Evolutionary conservation across 2,113 vertebrate genomes (phyloP), one percentile per base, ranked within the genome.

Genomic region (Cyprinodon brontotheroides): DNA sequence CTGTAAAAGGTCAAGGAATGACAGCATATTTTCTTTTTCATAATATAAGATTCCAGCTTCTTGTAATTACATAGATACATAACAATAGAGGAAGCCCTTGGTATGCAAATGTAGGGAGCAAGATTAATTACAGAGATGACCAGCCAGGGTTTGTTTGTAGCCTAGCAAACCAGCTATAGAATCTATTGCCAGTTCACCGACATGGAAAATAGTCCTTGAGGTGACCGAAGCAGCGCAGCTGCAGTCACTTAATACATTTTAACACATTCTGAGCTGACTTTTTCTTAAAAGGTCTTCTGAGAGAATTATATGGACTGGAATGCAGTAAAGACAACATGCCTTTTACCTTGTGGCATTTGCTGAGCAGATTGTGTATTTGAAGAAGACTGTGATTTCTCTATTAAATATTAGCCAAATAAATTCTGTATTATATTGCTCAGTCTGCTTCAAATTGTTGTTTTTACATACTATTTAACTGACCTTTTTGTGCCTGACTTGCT

Each of bases 51-150:
- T 57, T 57, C 50, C 50, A 57, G 50, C 50, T 57, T n/a, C 17
- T 57, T 57, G 14, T 57, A 57, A 57, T 57, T 57, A 57, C 50
- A 57, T n/a, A 20, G 50, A 57, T 7, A 57, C 50, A 57, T 57
- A 57, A 57, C 50, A 57, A 57, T n/a, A 20, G 50, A 57, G 50
- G 50, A 57, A 57, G 50, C 17, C 50, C 50, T 57, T 57, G 50
- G 50, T 14, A 57, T 57, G 50, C 50, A 57, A n/a, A 57, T 20
- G 15, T 57, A 20, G 3, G n/a, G 50, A 57, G 20, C 6, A n/a
- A 57, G 50, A 57, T 57, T 57, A 57, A 57, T 57, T 57, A 57
- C 50, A 57, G 50, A 57, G 50, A 57, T 57, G 50, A 57, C 50
- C 50, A 57, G 50, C 17, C 50, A n/a, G 50, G 4, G 14, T 57